Conservation (phyloP, 2,888 invertebrate species). For the Sarcophaga subvicina region DNA sequence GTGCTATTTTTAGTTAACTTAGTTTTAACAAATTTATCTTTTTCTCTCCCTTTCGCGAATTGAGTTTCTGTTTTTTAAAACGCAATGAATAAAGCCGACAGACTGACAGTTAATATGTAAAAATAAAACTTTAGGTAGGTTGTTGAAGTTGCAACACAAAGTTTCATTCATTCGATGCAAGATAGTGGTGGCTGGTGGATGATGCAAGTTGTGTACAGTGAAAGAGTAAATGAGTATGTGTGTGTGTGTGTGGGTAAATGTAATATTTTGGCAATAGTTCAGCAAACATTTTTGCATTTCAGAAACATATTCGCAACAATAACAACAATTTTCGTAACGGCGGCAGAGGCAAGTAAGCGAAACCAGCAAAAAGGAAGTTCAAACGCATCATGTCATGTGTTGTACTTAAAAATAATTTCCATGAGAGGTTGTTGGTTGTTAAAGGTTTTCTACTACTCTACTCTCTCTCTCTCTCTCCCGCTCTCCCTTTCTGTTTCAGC, state of each 20-base stretch:
- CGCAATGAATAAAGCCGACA: too few relatives aligned
- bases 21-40: too few relatives aligned
- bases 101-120: too few relatives aligned
- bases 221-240: background rate
- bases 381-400: slow-evolving; percentile 59
- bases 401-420: slow-evolving; percentile 57
- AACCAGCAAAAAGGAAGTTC: slow-evolving; percentile 38
- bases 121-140: too few relatives aligned
- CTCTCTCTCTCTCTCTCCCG: background rate
- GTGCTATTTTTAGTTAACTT: too few relatives aligned
- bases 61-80: too few relatives aligned
- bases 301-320: background rate
- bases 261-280: slow-evolving; percentile 56
- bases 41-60: too few relatives aligned
- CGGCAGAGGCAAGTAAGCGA: background rate
- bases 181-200: too few relatives aligned
- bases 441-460: slow-evolving; percentile 24
- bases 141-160: too few relatives aligned
- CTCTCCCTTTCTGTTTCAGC: background rate
- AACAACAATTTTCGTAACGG: too few relatives aligned
- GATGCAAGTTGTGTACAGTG: background rate
- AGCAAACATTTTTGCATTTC: slow-evolving; percentile 54
- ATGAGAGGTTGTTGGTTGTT: slow-evolving; percentile 44
- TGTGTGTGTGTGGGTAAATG: slow-evolving; percentile 6
- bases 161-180: too few relatives aligned